Base-by-base conservation (phyloP, 2,888 invertebrate species). In the Brachylomia viminalis region DNA sequence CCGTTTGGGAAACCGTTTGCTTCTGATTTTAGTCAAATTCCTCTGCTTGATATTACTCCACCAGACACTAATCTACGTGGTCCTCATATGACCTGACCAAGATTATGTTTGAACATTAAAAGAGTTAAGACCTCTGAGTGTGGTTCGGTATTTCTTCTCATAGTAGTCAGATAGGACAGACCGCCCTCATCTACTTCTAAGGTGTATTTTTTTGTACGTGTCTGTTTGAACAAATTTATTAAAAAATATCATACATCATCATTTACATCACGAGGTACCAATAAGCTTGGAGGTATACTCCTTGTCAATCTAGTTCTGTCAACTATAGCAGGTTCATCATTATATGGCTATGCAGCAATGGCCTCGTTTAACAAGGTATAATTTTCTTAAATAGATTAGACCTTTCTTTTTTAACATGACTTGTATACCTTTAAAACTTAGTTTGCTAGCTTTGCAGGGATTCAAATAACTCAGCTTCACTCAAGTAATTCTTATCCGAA, bases 401-500 rank as follows among this genome's bases (percentile, higher is more conserved):
- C 17, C 11, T 7, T 30, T 42, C 2, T 8, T 7, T 47, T 11
- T 23, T 13, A 20, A 38, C 8, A 20, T 27, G 17, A 23, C 49
- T 47, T 38, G 15, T 67, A 17, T 27, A 38, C n/a, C 7, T n/a
- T 42, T 27, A 23, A 27, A 52, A 27, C 20, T 17, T 23, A 2
- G 10, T 49, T 30, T 33, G 2, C 15, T 23, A 64, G 17, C 52
- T 61, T 23, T 13, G 54, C 23, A 54, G 54, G 61, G 45, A 27
- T 45, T 77, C n/a, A 77, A 54, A 38, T 17, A 49, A 45, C 6
- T 15, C 8, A 77, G 23, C 15, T 42, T 54, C 10, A 33, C 42
- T 45, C 0, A 8, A 33, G 7, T 56, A 5, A 56, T 62, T 33
- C 15, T 45, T 56, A 66, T 49, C 42, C 49, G 47, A n/a, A 10